Evolutionary conservation across 1,140 invertebrate species (phyloP).

Genomic region (Whitmania pigra): DNA sequence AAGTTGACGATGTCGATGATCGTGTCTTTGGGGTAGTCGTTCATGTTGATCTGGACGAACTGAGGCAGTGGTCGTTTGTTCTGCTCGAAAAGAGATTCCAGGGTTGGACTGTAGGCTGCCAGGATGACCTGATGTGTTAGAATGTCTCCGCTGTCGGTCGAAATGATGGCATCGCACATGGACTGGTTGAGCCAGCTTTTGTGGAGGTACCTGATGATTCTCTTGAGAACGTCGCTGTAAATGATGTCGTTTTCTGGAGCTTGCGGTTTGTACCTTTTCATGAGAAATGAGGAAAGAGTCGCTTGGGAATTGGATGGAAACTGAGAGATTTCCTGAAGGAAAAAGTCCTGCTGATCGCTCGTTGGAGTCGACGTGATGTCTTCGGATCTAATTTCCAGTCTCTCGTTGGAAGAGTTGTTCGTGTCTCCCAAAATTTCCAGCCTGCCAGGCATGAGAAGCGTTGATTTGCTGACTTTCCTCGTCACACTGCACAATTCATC

Average conservation of each 20-base stretch:
- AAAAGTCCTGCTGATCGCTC: background rate
- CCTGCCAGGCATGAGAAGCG: background rate
- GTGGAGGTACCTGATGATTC: conserved; percentile 21
- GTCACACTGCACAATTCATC: background rate
- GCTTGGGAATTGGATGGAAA: background rate
- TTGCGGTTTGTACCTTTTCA: background rate
- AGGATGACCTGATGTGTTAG: conserved; percentile 24
- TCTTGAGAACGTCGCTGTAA: background rate
- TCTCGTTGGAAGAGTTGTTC: background rate
- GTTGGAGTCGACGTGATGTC: background rate
- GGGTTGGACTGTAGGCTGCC: conserved; percentile 23
- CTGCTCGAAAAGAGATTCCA: conserved; percentile 19
- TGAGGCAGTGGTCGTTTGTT: background rate
- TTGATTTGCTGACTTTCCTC: background rate
- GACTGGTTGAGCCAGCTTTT: conserved; percentile 21
- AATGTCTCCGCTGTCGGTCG: conserved; percentile 20
- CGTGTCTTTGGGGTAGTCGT: conserved; percentile 21
- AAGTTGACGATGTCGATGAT: conserved; percentile 23
- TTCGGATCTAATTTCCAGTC: background rate
- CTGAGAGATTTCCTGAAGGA: conserved; percentile 2
- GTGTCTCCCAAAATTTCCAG: background rate
- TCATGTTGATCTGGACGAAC: conserved; percentile 23
- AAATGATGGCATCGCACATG: conserved; percentile 25
- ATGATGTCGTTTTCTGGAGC: conserved; percentile 6
- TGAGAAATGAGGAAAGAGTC: background rate